phyloP scores from a whole-genome alignment of 1,140 invertebrate species.

The Eumaeus atala region DNA sequence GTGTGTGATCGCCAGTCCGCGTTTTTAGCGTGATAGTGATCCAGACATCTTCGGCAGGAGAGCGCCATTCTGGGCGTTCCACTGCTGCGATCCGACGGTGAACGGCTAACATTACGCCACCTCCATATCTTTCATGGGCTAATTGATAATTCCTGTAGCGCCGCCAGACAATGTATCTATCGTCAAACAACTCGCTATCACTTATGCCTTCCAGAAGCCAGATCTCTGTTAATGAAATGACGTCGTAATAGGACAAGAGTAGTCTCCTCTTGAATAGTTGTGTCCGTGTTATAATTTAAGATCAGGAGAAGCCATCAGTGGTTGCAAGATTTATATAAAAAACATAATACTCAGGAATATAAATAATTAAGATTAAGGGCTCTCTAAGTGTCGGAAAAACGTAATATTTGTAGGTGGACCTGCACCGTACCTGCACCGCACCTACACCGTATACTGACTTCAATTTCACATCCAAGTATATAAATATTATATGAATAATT shows the following conservation, averaged over 20 bases:
- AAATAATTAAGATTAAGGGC: too few relatives aligned
- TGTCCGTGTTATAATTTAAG: conserved; percentile 23
- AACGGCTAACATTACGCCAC: conserved; percentile 18
- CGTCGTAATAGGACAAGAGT: conserved; percentile 14
- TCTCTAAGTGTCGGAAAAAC: too few relatives aligned
- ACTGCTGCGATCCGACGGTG: conserved; percentile 15
- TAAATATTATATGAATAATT: too few relatives aligned
- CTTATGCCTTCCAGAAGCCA: conserved; percentile 17
- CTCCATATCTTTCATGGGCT: conserved; percentile 11
- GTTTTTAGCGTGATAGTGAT: conserved; percentile 15
- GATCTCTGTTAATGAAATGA: conserved; percentile 23
- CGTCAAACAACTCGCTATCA: conserved; percentile 22
- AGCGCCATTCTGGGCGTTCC: conserved; percentile 20
- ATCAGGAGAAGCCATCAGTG: conserved; percentile 5
- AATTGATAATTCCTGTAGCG: conserved; percentile 16
- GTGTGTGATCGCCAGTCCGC: not conserved
- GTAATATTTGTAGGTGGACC: not conserved
- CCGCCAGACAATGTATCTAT: conserved; percentile 18
- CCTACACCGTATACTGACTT: too few relatives aligned
- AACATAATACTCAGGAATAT: too few relatives aligned
- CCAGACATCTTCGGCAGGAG: conserved; percentile 28
- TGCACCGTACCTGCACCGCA: not conserved
- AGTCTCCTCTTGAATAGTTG: conserved; percentile 19
- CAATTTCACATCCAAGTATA: too few relatives aligned
- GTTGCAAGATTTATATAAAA: too few relatives aligned